Conservation (phyloP, 2,797 vertebrate species). For the Mus spretus region DNA sequence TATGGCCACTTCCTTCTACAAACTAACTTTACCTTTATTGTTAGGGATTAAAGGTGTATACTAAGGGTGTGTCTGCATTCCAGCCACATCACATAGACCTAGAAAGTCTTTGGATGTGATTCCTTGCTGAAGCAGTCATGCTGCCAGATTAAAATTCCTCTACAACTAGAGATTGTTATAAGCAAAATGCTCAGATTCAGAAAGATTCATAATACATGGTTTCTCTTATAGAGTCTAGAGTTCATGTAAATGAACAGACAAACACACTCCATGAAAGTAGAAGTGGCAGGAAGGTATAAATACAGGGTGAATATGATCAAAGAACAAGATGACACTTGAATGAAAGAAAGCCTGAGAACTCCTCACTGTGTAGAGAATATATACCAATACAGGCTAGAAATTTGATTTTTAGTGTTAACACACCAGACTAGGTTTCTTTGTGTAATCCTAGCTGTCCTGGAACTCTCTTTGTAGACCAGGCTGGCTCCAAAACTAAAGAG, state of each 20-base stretch:
- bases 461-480: no score
- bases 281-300: background rate
- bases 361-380: background rate
- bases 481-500: no score
- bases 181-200: background rate
- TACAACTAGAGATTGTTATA: background rate
- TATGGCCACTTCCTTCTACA: no score
- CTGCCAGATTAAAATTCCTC: no score
- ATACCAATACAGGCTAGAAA: background rate
- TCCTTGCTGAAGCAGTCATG: no score
- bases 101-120: no score
- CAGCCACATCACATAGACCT: no score
- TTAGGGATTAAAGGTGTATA: no score
- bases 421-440: no score
- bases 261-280: background rate
- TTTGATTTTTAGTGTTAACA: background rate
- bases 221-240: background rate
- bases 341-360: background rate
- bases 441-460: no score
- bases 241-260: background rate
- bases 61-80: no score
- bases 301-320: background rate
- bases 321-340: background rate
- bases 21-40: no score
- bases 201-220: background rate